phyloP scores from a whole-genome alignment of 2,888 invertebrate species.

The Drosophila nigritarsus region DNA sequence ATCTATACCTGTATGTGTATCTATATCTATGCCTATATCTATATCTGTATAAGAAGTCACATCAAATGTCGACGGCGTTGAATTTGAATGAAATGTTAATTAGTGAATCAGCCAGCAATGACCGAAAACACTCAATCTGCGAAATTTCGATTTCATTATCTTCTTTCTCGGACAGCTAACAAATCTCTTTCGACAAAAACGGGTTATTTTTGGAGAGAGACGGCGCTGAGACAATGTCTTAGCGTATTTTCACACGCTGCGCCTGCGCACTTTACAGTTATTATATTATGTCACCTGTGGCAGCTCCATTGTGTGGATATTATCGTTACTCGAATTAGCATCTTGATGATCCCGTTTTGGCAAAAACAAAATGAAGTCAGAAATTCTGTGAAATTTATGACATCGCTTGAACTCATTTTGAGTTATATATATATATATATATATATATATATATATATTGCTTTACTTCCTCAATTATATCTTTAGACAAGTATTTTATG shows the following conservation, averaged over 20 bases:
- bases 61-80: neutral
- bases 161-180: neutral
- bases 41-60: neutral
- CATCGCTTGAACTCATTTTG: neutral
- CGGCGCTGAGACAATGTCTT: conserved; percentile 36
- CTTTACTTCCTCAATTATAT: neutral
- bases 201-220: neutral
- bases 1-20: no score
- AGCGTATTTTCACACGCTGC: conserved; percentile 56
- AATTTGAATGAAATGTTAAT: conserved; percentile 67
- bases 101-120: conserved; percentile 30
- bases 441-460: no score
- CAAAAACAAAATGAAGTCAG: no score
- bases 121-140: conserved; percentile 7
- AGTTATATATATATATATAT: no score
- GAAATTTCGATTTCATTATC: conserved; percentile 13
- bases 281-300: conserved; percentile 38
- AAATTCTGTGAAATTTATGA: neutral
- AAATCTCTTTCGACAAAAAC: conserved; percentile 10
- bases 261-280: conserved; percentile 13
- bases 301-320: conserved; percentile 8
- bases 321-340: conserved; percentile 5
- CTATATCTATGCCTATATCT: no score
- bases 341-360: neutral
- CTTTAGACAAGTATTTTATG: no score